A percentile compares a stretch with the other conserved stretches of the same genome.
Evolutionary conservation across 1,140 invertebrate species (phyloP).

Genomic region (Streblospio benedicti): DNA sequence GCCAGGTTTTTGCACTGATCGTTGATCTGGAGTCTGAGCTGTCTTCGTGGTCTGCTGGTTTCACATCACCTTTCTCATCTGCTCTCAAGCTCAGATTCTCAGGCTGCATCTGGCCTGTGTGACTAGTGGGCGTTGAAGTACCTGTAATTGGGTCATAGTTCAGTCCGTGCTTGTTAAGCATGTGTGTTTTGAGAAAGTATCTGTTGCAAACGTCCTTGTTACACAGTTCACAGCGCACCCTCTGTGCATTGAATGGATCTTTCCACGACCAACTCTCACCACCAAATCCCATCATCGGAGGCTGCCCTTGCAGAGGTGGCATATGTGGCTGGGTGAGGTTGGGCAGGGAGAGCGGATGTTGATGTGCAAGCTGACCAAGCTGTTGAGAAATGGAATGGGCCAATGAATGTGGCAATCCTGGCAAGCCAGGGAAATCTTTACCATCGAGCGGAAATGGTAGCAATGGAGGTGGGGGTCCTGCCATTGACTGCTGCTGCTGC

Average conservation of each 20-base stretch:
- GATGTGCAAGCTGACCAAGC: conserved; percentile 29
- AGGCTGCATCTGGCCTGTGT: background rate
- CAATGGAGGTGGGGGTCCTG: too few species aligned
- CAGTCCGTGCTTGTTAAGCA: conserved; percentile 12
- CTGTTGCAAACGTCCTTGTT: conserved; percentile 98
- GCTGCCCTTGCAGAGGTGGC: background rate
- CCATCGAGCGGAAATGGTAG: background rate
- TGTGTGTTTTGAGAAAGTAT: conserved; percentile 84
- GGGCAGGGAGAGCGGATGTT: background rate
- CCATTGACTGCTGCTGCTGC: too few species aligned
- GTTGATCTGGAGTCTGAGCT: conserved; percentile 13
- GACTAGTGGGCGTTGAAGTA: background rate
- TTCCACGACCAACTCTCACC: conserved; percentile 32
- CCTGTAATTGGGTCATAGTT: conserved; percentile 14
- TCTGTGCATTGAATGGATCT: conserved; percentile 46
- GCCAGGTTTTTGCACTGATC: conserved; percentile 9
- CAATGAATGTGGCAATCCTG: conserved; percentile 34
- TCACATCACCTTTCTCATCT: background rate
- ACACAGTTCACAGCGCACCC: conserved; percentile 88
- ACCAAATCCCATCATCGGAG: too few species aligned
- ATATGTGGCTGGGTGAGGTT: too few species aligned
- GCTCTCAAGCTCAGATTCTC: conserved; percentile 22
- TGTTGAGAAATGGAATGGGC: conserved; percentile 34
- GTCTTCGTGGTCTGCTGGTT: background rate
- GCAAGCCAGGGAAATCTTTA: conserved; percentile 30